Conservation (phyloP, 2,888 invertebrate genomes). For the Buathra laborator region DNA sequence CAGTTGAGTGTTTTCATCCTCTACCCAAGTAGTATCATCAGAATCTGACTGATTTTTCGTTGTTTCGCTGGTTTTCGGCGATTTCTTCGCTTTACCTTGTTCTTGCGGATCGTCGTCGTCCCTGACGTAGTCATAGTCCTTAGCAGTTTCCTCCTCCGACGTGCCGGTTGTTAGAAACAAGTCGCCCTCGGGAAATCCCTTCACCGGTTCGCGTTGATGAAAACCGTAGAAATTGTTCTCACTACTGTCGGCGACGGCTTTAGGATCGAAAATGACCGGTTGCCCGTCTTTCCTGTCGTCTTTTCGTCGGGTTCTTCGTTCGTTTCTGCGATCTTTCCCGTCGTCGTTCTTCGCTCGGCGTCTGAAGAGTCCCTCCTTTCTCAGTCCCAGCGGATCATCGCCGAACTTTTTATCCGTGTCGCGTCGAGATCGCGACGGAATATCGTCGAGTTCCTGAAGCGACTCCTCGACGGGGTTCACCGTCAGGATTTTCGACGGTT, state of each 20-base stretch:
- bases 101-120: conserved; percentile 56
- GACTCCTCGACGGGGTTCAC: neutral
- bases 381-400: conserved; percentile 66
- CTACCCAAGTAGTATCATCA: conserved; percentile 64
- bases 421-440: conserved; percentile 44
- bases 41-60: conserved; percentile 25
- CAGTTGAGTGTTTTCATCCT: conserved; percentile 59
- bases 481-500: neutral
- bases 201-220: conserved; percentile 64
- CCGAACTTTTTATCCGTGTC: conserved; percentile 63
- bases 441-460: neutral
- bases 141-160: conserved; percentile 53
- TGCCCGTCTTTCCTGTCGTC: conserved; percentile 55
- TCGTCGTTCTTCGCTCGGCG: conserved; percentile 62
- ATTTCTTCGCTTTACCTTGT: neutral
- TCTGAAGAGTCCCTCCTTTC: conserved; percentile 53
- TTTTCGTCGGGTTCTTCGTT: conserved; percentile 52
- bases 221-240: conserved; percentile 78
- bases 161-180: conserved; percentile 69
- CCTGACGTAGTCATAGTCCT: conserved; percentile 68
- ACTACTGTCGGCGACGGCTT: conserved; percentile 62
- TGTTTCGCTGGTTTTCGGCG: conserved; percentile 6
- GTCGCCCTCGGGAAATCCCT: conserved; percentile 75
- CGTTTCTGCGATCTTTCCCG: conserved; percentile 64
- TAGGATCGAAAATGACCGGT: conserved; percentile 50